phyloP scores from a whole-genome alignment of 2,113 vertebrate species.

The Panthera tigris region DNA sequence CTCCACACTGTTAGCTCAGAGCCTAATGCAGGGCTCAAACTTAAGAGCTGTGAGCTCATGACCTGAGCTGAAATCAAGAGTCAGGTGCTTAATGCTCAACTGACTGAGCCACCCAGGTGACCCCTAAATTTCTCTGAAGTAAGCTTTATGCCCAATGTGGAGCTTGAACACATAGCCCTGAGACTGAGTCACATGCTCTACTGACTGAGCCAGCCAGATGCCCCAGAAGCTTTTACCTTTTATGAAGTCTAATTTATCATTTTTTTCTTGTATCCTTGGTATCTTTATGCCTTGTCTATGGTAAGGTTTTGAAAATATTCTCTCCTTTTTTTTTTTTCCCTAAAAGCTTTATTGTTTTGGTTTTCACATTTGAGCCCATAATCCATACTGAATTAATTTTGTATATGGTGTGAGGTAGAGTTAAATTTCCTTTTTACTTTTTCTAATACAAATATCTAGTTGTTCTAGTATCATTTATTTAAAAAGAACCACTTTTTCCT shows the following conservation, averaged over 20 bases:
- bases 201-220: not conserved
- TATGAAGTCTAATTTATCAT: not conserved
- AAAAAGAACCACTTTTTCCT: not conserved
- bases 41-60: no score
- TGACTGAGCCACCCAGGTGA: no score
- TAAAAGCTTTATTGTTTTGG: not conserved
- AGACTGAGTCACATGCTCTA: not conserved
- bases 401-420: not conserved
- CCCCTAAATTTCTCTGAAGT: not conserved
- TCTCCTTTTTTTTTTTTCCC: not conserved
- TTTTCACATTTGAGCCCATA: not conserved
- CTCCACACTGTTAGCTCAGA: no score
- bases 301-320: not conserved
- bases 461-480: not conserved
- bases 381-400: not conserved
- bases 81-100: no score
- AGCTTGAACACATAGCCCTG: not conserved
- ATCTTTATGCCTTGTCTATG: not conserved
- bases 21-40: no score
- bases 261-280: not conserved
- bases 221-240: not conserved
- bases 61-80: no score
- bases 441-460: not conserved
- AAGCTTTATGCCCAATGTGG: not conserved
- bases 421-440: not conserved